Evolutionary conservation across 2,888 invertebrate species (phyloP).

Genomic region (Metopia argyrocephala): DNA sequence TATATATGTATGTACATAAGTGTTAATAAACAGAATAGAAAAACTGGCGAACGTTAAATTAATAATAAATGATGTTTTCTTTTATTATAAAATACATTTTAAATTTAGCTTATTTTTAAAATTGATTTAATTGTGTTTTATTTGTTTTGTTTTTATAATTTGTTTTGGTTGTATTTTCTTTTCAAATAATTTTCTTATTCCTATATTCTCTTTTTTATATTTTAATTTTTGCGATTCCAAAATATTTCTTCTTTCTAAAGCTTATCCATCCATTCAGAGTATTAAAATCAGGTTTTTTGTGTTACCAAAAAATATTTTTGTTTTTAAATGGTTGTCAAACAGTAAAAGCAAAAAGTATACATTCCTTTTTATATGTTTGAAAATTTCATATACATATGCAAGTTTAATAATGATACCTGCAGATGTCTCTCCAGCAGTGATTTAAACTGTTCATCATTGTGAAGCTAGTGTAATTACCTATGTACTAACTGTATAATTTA

Average conservation of each 20-base stretch:
- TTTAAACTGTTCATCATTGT: too few species aligned
- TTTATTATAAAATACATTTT: not conserved
- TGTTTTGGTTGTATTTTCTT: constrained; percentile 40
- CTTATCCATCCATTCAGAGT: not conserved
- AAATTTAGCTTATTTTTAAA: not conserved
- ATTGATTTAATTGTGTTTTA: not conserved
- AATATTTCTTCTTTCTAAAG: not conserved
- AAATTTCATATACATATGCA: too few species aligned
- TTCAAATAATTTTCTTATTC: constrained; percentile 2
- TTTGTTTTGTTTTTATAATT: constrained; percentile 18
- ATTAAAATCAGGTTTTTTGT: constrained; percentile 48
- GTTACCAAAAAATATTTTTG: not conserved
- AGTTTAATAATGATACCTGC: too few species aligned
- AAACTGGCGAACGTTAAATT: too few species aligned
- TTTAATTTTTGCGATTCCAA: not conserved
- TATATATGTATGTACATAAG: not conserved
- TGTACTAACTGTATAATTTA: too few species aligned
- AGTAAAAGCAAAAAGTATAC: not conserved
- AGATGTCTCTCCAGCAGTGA: too few species aligned
- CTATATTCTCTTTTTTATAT: constrained; percentile 23
- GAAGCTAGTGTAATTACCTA: too few species aligned
- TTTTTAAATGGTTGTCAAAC: not conserved
- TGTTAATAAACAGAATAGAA: too few species aligned
- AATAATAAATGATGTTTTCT: too few species aligned
- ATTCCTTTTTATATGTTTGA: too few species aligned